A percentile compares a stretch with the other conserved stretches of the same genome.
Conservation (phyloP, 2,797 vertebrate species). For the Manis crassicaudata region DNA sequence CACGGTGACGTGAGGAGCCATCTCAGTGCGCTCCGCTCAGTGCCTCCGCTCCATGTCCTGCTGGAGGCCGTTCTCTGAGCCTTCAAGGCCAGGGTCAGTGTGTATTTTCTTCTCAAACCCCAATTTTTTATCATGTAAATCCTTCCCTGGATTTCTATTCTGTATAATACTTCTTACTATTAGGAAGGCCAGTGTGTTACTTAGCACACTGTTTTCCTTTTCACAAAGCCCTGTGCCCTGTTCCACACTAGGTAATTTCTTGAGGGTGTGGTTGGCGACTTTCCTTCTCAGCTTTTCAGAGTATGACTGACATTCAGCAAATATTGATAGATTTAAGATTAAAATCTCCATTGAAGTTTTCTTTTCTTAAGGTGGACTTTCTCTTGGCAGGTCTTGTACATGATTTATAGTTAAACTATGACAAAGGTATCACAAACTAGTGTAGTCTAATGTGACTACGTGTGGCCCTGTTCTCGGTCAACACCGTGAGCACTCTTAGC, state of each 20-base stretch:
- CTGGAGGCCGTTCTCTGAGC: neutral
- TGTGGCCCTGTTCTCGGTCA: neutral
- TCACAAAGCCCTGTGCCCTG: rapidly evolving
- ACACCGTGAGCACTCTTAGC: rapidly evolving
- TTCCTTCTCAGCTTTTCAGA: neutral
- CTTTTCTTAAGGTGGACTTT: neutral
- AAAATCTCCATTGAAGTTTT: neutral
- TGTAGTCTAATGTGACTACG: rapidly evolving
- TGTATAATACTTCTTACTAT: neutral
- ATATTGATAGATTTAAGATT: neutral
- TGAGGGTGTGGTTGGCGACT: neutral
- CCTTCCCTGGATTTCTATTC: neutral
- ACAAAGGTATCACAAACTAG: neutral
- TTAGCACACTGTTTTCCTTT: neutral
- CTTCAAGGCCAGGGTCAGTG: too few species aligned
- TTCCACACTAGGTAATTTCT: neutral
- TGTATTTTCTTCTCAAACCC: neutral
- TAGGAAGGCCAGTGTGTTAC: neutral
- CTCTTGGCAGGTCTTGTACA: neutral
- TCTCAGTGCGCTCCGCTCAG: neutral
- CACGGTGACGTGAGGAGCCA: too few species aligned
- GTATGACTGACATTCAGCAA: neutral
- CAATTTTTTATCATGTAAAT: neutral
- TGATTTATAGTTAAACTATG: neutral
- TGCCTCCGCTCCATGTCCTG: neutral